A percentile compares a stretch with the other conserved stretches of the same genome.
Conservation (phyloP, 2,888 invertebrate species). For the Oeneis ivallda region DNA sequence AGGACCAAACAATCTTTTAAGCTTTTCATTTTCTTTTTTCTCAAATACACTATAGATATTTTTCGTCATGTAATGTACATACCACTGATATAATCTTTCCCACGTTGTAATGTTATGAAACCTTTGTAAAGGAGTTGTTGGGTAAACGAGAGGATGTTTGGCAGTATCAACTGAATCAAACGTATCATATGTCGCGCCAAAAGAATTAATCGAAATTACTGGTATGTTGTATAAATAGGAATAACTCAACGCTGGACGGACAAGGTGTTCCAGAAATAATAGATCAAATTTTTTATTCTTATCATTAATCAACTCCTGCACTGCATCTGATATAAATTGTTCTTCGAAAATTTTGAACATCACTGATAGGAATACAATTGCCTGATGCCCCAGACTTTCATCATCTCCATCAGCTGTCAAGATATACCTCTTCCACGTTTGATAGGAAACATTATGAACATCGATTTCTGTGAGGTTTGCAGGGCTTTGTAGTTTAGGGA, state of each 20-base stretch:
- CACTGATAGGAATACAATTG: slow-evolving; percentile 16
- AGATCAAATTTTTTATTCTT: slow-evolving; percentile 46
- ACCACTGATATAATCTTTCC: slow-evolving; percentile 43
- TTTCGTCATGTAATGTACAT: background rate
- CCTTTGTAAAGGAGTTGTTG: slow-evolving; percentile 38
- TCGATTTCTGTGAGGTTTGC: slow-evolving; percentile 55
- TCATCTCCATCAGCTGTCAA: slow-evolving; percentile 11
- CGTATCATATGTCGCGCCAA: slow-evolving; percentile 40
- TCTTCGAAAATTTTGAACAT: slow-evolving; percentile 28
- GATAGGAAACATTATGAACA: slow-evolving; percentile 50
- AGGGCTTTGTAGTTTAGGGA: slow-evolving; percentile 43
- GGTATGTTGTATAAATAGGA: slow-evolving; percentile 48
- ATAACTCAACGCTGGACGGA: slow-evolving; percentile 40
- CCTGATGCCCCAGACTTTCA: background rate
- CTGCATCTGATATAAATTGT: slow-evolving; percentile 27
- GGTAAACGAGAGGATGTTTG: slow-evolving; percentile 43
- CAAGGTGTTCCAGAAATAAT: slow-evolving; percentile 46
- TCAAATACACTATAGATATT: background rate
- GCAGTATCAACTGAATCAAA: slow-evolving; percentile 40
- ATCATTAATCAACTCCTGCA: slow-evolving; percentile 29
- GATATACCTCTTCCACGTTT: slow-evolving; percentile 14
- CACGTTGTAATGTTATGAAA: slow-evolving; percentile 43
- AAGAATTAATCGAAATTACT: slow-evolving; percentile 48
- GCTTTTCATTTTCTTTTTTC: slow-evolving; percentile 39
- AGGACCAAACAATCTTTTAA: slow-evolving; percentile 45